Evolutionary conservation across 2,113 vertebrate species (phyloP).

Genomic region (Rhinolophus sinicus): DNA sequence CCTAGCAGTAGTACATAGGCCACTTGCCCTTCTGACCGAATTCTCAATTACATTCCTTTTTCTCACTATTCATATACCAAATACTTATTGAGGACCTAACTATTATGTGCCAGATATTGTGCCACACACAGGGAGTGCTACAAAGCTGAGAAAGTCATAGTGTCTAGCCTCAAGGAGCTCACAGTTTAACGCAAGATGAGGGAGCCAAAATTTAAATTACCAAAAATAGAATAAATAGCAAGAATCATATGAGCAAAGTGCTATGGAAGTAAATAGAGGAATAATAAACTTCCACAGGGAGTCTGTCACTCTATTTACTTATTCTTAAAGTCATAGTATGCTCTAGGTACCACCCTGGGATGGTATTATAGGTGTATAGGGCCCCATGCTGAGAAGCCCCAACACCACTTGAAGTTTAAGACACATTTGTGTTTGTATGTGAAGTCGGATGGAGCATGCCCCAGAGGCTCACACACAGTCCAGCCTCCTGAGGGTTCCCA

Average conservation of each 20-base stretch:
- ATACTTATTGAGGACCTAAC: not conserved
- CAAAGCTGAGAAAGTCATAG: not conserved
- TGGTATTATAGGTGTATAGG: not conserved
- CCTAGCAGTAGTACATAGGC: not conserved
- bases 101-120: not conserved
- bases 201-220: constrained; percentile 24
- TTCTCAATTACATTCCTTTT: not conserved
- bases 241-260: not conserved
- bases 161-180: not conserved
- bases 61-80: not conserved
- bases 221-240: not conserved
- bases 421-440: not conserved
- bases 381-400: not conserved
- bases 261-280: not conserved
- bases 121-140: not conserved
- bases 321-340: not conserved
- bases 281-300: not conserved
- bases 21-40: not conserved
- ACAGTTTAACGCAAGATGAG: not conserved
- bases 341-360: too few species aligned
- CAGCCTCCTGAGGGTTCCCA: not conserved
- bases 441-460: not conserved
- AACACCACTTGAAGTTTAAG: not conserved
- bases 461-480: not conserved
- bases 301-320: not conserved